Conservation (phyloP, 2,113 vertebrate genomes). For the Trinectes maculatus region DNA sequence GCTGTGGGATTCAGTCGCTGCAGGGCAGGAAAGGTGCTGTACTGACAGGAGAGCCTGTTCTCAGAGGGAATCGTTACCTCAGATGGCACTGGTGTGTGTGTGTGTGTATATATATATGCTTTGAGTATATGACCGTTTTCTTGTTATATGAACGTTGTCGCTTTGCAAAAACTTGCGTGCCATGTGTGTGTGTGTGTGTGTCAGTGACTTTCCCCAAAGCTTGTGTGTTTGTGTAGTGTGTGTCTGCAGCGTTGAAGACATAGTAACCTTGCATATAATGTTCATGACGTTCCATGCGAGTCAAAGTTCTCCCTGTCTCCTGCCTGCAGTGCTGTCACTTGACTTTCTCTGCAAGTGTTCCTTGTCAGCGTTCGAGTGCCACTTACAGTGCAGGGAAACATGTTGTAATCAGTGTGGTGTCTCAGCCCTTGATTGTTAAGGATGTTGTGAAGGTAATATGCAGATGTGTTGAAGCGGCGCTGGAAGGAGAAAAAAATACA, state of each 20-base stretch:
- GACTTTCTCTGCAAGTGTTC: constrained; percentile 46
- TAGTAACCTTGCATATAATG: not conserved
- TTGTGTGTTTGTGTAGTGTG: not conserved
- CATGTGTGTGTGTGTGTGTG: no score
- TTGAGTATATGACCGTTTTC: no score
- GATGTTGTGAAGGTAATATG: constrained; percentile 30
- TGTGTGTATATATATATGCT: no score
- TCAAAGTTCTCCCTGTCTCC: not conserved
- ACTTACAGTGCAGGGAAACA: constrained; percentile 37
- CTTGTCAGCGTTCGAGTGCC: constrained; percentile 27
- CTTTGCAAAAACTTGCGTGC: no score
- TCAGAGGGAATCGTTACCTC: constrained; percentile 24
- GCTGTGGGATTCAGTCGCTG: constrained; percentile 28
- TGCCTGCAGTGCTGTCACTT: constrained; percentile 36
- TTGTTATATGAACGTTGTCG: no score
- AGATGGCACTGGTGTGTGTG: constrained; percentile 22
- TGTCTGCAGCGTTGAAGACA: not conserved
- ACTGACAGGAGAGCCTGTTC: constrained; percentile 7
- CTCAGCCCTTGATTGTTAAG: constrained; percentile 47
- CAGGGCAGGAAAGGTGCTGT: constrained; percentile 20
- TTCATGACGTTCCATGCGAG: constrained; percentile 6
- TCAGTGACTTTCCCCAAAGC: not conserved
- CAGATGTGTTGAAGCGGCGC: constrained; percentile 33
- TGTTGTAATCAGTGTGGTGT: constrained; percentile 55
- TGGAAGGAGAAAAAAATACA: constrained; percentile 18